phyloP scores from a whole-genome alignment of 2,113 vertebrate genomes.

The Pardalotus punctatus region DNA sequence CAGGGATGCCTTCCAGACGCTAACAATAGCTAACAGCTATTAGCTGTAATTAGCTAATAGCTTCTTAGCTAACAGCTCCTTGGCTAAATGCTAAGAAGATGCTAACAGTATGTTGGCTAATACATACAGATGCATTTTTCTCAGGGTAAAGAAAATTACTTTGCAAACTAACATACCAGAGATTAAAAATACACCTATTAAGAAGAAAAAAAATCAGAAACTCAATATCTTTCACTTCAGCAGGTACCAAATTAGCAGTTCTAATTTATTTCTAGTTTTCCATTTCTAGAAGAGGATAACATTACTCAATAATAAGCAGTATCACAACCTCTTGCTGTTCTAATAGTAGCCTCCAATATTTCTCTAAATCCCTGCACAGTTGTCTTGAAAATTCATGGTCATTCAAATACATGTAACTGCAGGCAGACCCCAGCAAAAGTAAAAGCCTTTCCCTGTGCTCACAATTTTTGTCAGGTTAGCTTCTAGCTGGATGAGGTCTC shows the following conservation, averaged over 20 bases:
- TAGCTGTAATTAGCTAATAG: not conserved
- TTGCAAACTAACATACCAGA: not conserved
- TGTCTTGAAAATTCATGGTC: not conserved
- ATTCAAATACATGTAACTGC: not conserved
- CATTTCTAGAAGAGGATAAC: not conserved
- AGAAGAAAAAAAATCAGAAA: not conserved
- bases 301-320: not conserved
- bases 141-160: not conserved
- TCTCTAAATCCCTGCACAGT: not conserved
- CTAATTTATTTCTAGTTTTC: not conserved
- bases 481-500: not conserved
- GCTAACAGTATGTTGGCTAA: not conserved
- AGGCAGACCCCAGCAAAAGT: not conserved
- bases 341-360: not conserved
- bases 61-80: not conserved
- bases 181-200: not conserved
- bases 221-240: not conserved
- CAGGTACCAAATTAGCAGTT: not conserved
- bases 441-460: not conserved
- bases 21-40: not conserved
- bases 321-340: not conserved
- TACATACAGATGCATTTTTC: not conserved
- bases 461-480: not conserved
- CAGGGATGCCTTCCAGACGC: not conserved
- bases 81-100: not conserved